phyloP scores from a whole-genome alignment of 2,888 invertebrate species.

The Peribatodes rhomboidaria region DNA sequence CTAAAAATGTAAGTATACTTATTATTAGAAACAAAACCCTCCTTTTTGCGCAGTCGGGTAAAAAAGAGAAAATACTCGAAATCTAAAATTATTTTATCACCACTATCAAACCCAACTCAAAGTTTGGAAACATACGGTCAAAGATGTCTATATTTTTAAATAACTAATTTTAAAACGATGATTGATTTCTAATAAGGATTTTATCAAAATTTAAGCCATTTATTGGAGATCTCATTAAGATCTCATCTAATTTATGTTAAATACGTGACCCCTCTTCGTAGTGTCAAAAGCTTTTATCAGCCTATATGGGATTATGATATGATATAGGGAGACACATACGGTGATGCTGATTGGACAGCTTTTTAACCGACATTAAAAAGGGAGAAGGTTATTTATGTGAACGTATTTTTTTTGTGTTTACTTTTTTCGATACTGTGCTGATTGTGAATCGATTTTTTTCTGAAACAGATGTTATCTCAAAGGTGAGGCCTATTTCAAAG shows the following conservation, averaged over 20 bases:
- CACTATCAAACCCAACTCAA: constrained; percentile 5
- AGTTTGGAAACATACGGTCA: background rate
- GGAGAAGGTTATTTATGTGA: too few species aligned
- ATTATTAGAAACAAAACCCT: too few species aligned
- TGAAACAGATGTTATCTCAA: too few species aligned
- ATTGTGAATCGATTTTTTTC: too few species aligned
- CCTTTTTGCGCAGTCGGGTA: too few species aligned
- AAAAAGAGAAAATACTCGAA: too few species aligned
- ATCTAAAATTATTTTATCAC: background rate
- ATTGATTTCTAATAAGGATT: constrained; percentile 39
- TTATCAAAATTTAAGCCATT: constrained; percentile 43
- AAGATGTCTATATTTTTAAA: constrained; percentile 9
- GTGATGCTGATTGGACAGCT: background rate
- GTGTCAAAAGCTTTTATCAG: constrained; percentile 36
- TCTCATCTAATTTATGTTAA: constrained; percentile 59
- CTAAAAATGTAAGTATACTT: too few species aligned
- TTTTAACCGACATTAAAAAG: background rate
- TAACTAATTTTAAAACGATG: constrained; percentile 25
- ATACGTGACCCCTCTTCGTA: constrained; percentile 54
- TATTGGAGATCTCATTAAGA: constrained; percentile 63
- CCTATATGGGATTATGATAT: constrained; percentile 8
- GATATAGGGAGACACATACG: constrained; percentile 4
- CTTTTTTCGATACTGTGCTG: too few species aligned
- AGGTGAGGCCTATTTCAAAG: too few species aligned
- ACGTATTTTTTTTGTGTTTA: too few species aligned